Evolutionary conservation across 2,797 vertebrate genomes (phyloP), one percentile per base, ranked within the genome.

Genomic region (Takifugu rubripes): DNA sequence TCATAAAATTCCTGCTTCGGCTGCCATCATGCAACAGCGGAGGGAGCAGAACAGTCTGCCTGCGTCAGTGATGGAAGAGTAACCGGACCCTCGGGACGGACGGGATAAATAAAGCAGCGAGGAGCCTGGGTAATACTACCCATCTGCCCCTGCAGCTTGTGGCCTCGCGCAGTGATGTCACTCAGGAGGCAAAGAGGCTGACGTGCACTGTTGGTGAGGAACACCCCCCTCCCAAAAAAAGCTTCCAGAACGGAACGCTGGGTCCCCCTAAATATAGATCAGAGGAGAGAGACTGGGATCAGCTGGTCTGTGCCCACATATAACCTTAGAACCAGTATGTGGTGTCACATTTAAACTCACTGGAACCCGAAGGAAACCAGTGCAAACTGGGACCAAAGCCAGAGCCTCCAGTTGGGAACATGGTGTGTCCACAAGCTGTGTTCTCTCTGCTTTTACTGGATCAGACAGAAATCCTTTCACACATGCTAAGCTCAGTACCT

Each of bases 101-200:
- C 62, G 54, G 68, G 68, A 83, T 82, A 78, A 83, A 88, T 87
- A 83, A 82, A 80, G 80, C 45, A 79, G 56, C 3, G 50, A 66
- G 74, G 64, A 65, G 40, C 15, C 27, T 59, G 78, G 75, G 61
- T 84, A 78, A 79, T 70, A 70, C 72, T 80, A 84, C 75, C 71
- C 78, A 75, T 61, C 44, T 64, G 45, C 62, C 70, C 59, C 44
- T 61, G 68, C 72, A 69, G 76, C 64, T 68, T 61, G 71, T 78
- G 75, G 75, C 64, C 68, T 56, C 72, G 43, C 54, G 44, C 60
- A 52, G 71, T 86, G 85, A 88, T 82, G 82, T 86, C 84, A 83
- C 75, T 73, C 64, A 61, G 66, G 59, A 53, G 52, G 57, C 57
- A 52, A 56, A 59, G 24, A 56, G 51, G 33, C 33, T 12, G 33